Evolutionary conservation across 2,888 invertebrate genomes (phyloP), one percentile per base, ranked within the genome.

Genomic region (Calliopum simillimum): DNA sequence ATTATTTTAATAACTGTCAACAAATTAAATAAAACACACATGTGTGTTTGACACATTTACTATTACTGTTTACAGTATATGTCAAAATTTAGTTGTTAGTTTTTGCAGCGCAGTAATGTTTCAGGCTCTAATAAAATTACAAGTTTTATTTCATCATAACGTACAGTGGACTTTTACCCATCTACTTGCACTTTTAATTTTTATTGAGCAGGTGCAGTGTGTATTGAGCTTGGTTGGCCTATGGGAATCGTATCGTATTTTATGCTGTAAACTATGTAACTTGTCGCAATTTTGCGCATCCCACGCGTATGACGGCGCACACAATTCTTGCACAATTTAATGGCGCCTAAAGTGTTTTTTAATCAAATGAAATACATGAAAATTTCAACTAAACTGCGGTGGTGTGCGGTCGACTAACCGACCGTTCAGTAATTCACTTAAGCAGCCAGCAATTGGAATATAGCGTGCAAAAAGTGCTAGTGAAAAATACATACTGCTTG

Each of bases 271-370:
- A 64, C 47, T 47, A 59, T 33, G 63, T 41, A 51, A 43, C 49
- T 53, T 47, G 47, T 61, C 44, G 70, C 51, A 70, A 61, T 68
- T 70, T 72, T 73, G 71, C 71, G 71, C 73, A 71, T 69, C 73
- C 73, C 71, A 73, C 73, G 70, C 72, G 16, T 13, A 46, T 16
- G 64, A 41, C 11, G 43, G 11, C 46, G 13, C 16, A 55, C 13
- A 47, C 21, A 58, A 59, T 67, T 59, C 68, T 71, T 71, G 61
- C 70, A 71, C 71, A 73, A 71, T 71, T 70, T 68, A 66, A 71
- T 70, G 73, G 73, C 73, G 73, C 73, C 73, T 73, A 67, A 73
- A 71, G 70, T 70, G 71, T 68, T 69, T 73, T 71, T 71, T 72
- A 74, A 73, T 71, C 69, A 71, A 71, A 64, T 73, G 59, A 51